Base-by-base conservation (phyloP, 2,888 invertebrate genomes). In the Caenorhabditis imperialis region DNA sequence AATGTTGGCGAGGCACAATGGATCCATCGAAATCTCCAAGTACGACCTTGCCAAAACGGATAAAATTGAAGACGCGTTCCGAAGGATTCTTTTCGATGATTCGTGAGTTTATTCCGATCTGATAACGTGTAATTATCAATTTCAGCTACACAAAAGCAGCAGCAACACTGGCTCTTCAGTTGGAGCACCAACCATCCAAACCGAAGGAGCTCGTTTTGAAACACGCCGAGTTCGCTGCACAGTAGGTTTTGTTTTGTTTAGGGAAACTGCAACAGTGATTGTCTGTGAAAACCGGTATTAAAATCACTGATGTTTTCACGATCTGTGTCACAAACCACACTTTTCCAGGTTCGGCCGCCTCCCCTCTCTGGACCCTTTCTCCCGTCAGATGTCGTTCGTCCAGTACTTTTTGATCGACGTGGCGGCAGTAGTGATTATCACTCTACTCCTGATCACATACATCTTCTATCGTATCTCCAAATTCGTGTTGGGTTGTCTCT, bases 181-280 rank as follows among this genome's bases (percentile, higher is more conserved):
- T 72, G 14, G 63, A 14, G 47, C 50, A 54, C 8, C 62, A 69
- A 23, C 77, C 73, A 2, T 37, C 70, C 14, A 55, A 58, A 33
- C 60, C 70, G 14, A 65, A 48, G 20, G 77, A 77, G 4, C 37
- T 57, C 8, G 10, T 77, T 1, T 20, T 77, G 0, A 58, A 47
- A 55, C 55, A 77, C 45, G 57, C 70, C 8, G 77, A 73, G 45
- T 77, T 77, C 50, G 77, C 73, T 6, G 77, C 73, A 3, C 48
- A 54, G 73, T 77, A 10, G 30, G 1, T 45, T 20, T 16, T 25
- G 2, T 7, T 45, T 57, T n/a, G n/a, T n/a, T n/a, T n/a, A n/a
- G n/a, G n/a, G n/a, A n/a, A n/a, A n/a, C n/a, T n/a, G n/a, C n/a
- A n/a, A n/a, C n/a, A 40, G 2, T 40, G 40, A 16, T 40, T 16